Evolutionary conservation across 2,797 vertebrate genomes (phyloP).

Genomic region (Enteromius afrohamiltoni): DNA sequence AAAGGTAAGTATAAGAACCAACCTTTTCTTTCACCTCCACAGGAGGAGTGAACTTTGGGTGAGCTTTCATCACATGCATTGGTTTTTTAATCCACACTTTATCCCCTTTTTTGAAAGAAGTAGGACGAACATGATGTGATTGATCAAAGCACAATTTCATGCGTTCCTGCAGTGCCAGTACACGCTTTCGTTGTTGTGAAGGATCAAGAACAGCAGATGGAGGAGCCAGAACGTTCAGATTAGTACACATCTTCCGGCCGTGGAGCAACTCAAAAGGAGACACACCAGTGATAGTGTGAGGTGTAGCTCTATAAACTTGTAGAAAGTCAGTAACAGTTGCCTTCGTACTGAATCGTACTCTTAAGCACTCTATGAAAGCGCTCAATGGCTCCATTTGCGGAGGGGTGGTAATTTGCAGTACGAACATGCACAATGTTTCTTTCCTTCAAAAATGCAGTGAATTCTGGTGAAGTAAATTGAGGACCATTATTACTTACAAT

Average conservation of each 20-base stretch:
- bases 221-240: neutral
- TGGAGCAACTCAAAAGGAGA: constrained; percentile 17
- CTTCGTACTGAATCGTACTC: constrained; percentile 12
- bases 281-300: neutral
- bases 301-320: neutral
- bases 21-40: neutral
- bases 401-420: neutral
- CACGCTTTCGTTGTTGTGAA: neutral
- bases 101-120: constrained; percentile 2
- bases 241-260: neutral
- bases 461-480: constrained; percentile 28
- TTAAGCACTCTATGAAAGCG: constrained; percentile 14
- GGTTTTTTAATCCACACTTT: neutral
- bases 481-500: constrained; percentile 11
- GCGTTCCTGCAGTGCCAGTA: neutral
- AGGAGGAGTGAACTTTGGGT: constrained; percentile 14
- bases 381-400: constrained; percentile 26
- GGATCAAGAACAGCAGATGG: neutral
- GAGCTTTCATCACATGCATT: constrained; percentile 10
- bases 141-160: constrained; percentile 7
- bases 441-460: neutral
- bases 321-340: neutral
- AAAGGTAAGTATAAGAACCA: neutral
- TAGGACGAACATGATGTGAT: neutral
- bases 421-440: constrained; percentile 8